These are phyloP conservation scores for Sebastes dallii DNA, from an alignment of 2,797 vertebrate genomes.

Conservation along the genomic window DNA sequence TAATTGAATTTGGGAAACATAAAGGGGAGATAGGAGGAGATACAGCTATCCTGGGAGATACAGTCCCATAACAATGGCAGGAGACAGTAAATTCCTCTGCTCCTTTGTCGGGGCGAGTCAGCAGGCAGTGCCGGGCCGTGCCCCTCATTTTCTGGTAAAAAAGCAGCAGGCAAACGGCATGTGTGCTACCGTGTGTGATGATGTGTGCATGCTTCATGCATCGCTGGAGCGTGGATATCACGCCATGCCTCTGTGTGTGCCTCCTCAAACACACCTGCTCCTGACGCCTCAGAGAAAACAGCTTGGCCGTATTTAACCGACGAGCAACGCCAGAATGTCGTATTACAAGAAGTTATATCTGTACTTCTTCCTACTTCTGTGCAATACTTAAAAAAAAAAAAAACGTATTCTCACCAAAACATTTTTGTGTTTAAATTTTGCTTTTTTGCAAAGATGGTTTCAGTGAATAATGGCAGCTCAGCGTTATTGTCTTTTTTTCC, in stretches of 20 bases:
- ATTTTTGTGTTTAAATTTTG: not conserved
- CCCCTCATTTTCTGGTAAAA: constrained; percentile 60
- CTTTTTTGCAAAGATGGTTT: not conserved
- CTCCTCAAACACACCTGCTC: constrained; percentile 75
- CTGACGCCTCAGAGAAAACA: constrained; percentile 58
- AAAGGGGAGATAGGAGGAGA: constrained; percentile 38
- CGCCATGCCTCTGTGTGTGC: constrained; percentile 62
- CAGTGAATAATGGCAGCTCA: not conserved
- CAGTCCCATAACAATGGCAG: constrained; percentile 49
- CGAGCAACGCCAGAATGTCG: not conserved
- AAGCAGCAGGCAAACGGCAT: constrained; percentile 67
- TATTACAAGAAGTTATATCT: not conserved
- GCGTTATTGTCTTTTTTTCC: not conserved
- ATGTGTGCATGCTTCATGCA: constrained; percentile 73
- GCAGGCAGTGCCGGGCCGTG: constrained; percentile 44
- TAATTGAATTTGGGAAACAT: constrained; percentile 66
- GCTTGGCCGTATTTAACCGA: constrained; percentile 37
- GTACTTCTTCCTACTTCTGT: not conserved
- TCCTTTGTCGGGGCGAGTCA: constrained; percentile 47
- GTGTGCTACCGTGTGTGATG: constrained; percentile 61
- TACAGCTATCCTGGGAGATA: constrained; percentile 42
- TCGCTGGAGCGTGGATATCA: constrained; percentile 62
- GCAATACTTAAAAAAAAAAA: not conserved
- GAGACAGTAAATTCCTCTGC: constrained; percentile 59
- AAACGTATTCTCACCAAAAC: not conserved